Conservation (phyloP, 2,113 vertebrate species). For the Prunella fulvescens region DNA sequence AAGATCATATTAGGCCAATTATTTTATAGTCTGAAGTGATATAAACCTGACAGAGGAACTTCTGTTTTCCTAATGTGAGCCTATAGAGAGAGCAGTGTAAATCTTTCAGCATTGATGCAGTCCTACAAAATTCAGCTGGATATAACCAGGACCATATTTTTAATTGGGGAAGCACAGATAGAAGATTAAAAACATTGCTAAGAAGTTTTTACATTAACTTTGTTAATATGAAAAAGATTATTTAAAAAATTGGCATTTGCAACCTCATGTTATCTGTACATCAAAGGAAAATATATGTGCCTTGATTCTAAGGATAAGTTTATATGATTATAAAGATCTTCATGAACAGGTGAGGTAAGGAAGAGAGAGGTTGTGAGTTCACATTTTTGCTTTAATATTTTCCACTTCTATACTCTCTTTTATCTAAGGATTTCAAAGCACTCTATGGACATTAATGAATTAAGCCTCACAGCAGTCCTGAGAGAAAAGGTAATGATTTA, state of each 20-base stretch:
- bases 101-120: neutral
- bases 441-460: conserved; percentile 35
- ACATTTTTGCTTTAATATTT: conserved; percentile 24
- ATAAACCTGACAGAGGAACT: neutral
- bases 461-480: conserved; percentile 5
- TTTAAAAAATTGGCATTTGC: neutral
- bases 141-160: conserved; percentile 7
- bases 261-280: neutral
- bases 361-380: neutral
- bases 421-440: conserved; percentile 55
- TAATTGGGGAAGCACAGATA: neutral
- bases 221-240: neutral
- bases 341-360: conserved; percentile 1
- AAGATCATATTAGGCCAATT: neutral
- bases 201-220: neutral
- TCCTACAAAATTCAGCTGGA: neutral
- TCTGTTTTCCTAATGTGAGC: neutral
- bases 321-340: neutral
- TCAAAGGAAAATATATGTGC: neutral
- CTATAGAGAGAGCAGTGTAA: neutral
- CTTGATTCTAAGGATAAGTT: neutral
- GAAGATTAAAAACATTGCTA: neutral
- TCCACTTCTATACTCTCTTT: conserved; percentile 37
- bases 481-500: conserved; percentile 25
- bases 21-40: neutral